phyloP scores from a whole-genome alignment of 2,888 invertebrate genomes.

The Spodoptera picta region DNA sequence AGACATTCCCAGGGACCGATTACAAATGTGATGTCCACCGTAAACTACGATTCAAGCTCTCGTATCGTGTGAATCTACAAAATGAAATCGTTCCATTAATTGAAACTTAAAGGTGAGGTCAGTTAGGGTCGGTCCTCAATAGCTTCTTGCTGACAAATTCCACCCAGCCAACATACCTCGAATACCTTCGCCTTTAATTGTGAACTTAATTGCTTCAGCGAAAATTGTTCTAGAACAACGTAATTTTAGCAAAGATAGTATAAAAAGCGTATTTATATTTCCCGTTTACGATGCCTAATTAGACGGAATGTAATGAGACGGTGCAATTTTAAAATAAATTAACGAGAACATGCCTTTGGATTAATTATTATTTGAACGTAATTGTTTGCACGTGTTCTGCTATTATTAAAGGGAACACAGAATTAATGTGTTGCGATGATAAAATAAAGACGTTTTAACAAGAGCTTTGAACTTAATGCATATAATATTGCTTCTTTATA shows the following conservation, averaged over 20 bases:
- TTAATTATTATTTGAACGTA: slow-evolving; percentile 48
- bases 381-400: slow-evolving; percentile 38
- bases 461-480: too few species aligned
- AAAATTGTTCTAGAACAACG: slow-evolving; percentile 66
- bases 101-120: slow-evolving; percentile 59
- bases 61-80: slow-evolving; percentile 51
- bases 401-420: slow-evolving; percentile 4
- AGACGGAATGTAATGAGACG: slow-evolving; percentile 49
- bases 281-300: slow-evolving; percentile 61
- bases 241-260: slow-evolving; percentile 58
- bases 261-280: slow-evolving; percentile 63
- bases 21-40: slow-evolving; percentile 8
- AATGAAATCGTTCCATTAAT: slow-evolving; percentile 55
- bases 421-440: slow-evolving; percentile 2
- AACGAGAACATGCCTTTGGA: slow-evolving; percentile 36
- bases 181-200: slow-evolving; percentile 75
- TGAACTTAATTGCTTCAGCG: slow-evolving; percentile 71
- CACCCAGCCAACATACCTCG: slow-evolving; percentile 62
- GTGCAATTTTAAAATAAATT: slow-evolving; percentile 54
- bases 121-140: slow-evolving; percentile 60
- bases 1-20: slow-evolving; percentile 14
- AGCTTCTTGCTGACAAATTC: slow-evolving; percentile 60
- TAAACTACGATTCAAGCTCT: slow-evolving; percentile 42
- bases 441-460: too few species aligned
- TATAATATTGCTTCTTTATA: too few species aligned